Evolutionary conservation across 2,113 vertebrate genomes (phyloP).

Genomic region (Callaeas wilsoni): DNA sequence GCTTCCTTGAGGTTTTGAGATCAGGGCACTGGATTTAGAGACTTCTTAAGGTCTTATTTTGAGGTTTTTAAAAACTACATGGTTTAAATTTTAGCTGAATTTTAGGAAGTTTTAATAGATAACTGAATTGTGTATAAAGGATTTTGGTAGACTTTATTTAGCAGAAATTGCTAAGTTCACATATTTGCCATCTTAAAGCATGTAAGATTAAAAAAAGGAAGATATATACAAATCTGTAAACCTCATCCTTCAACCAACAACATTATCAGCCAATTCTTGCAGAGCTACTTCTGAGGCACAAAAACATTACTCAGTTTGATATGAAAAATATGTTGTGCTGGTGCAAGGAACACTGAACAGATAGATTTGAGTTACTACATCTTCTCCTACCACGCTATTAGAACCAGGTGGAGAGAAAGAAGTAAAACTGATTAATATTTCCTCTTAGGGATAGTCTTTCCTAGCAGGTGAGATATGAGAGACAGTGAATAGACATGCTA

Average conservation of each 20-base stretch:
- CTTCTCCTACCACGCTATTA: not conserved
- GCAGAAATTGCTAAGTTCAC: not conserved
- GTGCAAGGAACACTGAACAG: not conserved
- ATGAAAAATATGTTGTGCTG: not conserved
- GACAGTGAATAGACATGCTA: not conserved
- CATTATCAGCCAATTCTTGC: not conserved
- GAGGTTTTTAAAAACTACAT: not conserved
- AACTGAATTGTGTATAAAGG: not conserved
- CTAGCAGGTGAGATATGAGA: not conserved
- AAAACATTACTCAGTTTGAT: not conserved
- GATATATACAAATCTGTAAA: not conserved
- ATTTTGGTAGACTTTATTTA: not conserved
- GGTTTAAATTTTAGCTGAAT: not conserved
- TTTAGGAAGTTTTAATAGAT: not conserved
- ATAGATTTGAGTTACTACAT: not conserved
- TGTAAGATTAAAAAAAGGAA: not conserved
- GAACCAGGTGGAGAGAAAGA: not conserved
- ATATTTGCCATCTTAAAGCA: not conserved
- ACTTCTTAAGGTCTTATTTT: not conserved
- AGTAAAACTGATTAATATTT: not conserved
- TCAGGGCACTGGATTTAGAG: not conserved
- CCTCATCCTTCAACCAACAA: not conserved
- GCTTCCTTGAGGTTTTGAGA: not conserved
- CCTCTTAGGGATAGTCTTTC: not conserved
- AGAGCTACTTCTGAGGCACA: not conserved